These are phyloP conservation scores for Lontra canadensis DNA, from an alignment of 2,113 vertebrate genomes.

Conservation along the genomic window DNA sequence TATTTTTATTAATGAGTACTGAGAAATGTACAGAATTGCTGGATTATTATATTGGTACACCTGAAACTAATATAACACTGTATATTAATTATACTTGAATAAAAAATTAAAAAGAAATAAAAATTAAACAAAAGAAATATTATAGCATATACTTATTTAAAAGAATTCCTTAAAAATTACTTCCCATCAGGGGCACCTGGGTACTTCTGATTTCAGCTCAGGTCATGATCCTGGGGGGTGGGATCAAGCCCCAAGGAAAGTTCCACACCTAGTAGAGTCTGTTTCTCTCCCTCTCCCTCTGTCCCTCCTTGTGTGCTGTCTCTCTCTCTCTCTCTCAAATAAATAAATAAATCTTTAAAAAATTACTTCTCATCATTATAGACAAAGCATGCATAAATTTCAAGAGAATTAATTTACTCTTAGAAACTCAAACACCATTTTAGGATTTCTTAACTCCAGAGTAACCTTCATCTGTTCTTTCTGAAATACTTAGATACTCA, in stretches of 20 bases:
- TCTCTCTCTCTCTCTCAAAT: background rate
- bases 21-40: background rate
- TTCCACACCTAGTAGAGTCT: background rate
- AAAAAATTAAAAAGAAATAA: background rate
- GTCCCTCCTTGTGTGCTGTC: background rate
- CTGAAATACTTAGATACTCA: background rate
- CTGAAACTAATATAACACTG: background rate
- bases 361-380: background rate
- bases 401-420: background rate
- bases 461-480: background rate
- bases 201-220: background rate
- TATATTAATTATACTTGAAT: background rate
- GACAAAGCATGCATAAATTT: background rate
- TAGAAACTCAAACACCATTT: background rate
- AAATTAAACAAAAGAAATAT: background rate
- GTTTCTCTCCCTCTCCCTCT: background rate
- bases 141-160: background rate
- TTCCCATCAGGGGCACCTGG: background rate
- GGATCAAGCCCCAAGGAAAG: background rate
- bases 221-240: background rate
- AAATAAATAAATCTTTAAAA: background rate
- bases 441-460: background rate
- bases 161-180: background rate
- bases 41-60: background rate
- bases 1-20: background rate